phyloP scores from a whole-genome alignment of 2,797 vertebrate genomes.

The Hyperoplus lanceolatus region DNA sequence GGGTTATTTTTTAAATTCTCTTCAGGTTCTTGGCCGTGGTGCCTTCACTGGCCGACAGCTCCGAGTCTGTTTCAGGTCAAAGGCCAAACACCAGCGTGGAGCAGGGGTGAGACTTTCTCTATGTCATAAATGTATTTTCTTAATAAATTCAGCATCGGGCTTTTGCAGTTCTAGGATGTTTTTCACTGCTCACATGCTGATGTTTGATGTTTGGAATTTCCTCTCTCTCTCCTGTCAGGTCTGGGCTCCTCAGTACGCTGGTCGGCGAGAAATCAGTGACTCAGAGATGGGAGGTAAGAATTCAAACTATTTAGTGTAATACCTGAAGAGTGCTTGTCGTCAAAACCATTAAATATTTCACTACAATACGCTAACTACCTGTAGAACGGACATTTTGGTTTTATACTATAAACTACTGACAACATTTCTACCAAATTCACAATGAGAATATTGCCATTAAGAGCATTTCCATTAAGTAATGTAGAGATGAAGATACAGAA shows the following conservation, averaged over 20 bases:
- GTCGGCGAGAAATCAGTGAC: constrained; percentile 98
- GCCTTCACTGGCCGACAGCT: constrained; percentile 97
- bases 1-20: not conserved
- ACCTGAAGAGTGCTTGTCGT: no score
- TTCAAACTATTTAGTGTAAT: no score
- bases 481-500: no score
- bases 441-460: no score
- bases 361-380: no score
- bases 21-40: constrained; percentile 97
- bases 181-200: not conserved
- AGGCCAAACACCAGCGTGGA: constrained; percentile 98
- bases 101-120: constrained; percentile 88
- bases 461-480: no score
- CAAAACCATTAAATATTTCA: no score
- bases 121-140: not conserved
- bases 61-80: constrained; percentile 97
- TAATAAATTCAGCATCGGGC: no score
- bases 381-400: no score
- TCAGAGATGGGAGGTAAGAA: constrained; percentile 96
- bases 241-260: constrained; percentile 96
- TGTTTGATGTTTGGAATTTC: rapidly evolving
- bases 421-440: no score
- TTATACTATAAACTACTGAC: no score
- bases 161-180: not conserved
- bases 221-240: constrained; percentile 80